A percentile compares a stretch with the other conserved stretches of the same genome.
These are phyloP conservation scores for Dipus sagitta DNA, from an alignment of 2,797 vertebrate genomes.

Conservation along the genomic window DNA sequence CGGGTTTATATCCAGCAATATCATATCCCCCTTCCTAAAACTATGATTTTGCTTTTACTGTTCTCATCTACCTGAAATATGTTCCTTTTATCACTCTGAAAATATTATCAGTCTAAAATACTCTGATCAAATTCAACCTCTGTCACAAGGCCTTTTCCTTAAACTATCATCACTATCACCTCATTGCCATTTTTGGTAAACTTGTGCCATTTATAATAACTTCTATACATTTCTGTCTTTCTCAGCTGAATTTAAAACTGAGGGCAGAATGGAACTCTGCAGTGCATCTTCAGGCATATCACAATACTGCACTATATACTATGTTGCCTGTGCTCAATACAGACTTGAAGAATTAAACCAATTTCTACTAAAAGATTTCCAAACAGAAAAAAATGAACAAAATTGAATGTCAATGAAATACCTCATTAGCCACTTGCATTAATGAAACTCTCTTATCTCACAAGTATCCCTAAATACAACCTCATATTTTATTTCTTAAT, in stretches of 20 bases:
- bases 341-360: constrained; percentile 29
- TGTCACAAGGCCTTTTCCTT: constrained; percentile 35
- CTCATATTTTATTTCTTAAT: constrained; percentile 44
- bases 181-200: background rate
- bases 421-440: background rate
- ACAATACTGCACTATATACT: constrained; percentile 1
- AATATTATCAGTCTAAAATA: constrained; percentile 43
- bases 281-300: constrained; percentile 19
- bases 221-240: constrained; percentile 29
- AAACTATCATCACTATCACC: background rate
- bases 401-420: constrained; percentile 50
- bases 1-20: constrained; percentile 26
- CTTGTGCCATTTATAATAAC: constrained; percentile 22
- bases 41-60: constrained; percentile 35
- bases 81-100: constrained; percentile 54
- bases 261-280: background rate
- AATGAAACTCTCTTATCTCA: constrained; percentile 54
- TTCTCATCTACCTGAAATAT: background rate
- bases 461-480: constrained; percentile 43
- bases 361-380: constrained; percentile 55
- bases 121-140: constrained; percentile 28
- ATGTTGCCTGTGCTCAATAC: constrained; percentile 5
- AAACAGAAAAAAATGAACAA: background rate
- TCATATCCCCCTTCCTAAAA: constrained; percentile 12
- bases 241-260: background rate